These are phyloP conservation scores for Loripinus fragilis DNA, from an alignment of 2,888 invertebrate genomes.

Conservation along the genomic window DNA sequence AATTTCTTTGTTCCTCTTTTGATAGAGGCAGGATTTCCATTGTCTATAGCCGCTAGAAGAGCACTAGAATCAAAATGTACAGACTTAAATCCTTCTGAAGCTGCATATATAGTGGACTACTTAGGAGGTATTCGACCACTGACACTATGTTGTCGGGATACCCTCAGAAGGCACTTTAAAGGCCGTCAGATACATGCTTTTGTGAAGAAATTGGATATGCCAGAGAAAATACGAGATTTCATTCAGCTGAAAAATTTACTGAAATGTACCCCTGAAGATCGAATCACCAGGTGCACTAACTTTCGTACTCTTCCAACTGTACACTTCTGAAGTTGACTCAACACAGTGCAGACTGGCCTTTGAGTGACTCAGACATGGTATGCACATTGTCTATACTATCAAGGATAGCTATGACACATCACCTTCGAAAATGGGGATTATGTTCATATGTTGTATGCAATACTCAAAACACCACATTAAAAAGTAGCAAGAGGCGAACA, in stretches of 20 bases:
- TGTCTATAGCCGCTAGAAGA: not conserved
- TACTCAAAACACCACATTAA: too few species aligned
- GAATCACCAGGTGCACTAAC: too few species aligned
- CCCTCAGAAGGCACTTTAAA: not conserved
- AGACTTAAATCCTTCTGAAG: not conserved
- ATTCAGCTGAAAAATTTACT: not conserved
- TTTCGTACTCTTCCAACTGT: too few species aligned
- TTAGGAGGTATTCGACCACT: not conserved
- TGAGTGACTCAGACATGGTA: too few species aligned
- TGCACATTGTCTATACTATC: too few species aligned
- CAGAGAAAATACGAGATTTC: not conserved
- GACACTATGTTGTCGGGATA: not conserved
- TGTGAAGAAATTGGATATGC: not conserved
- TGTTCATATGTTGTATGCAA: too few species aligned
- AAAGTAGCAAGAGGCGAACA: too few species aligned
- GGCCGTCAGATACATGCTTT: not conserved
- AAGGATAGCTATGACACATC: too few species aligned
- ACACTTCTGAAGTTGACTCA: too few species aligned
- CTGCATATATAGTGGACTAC: not conserved
- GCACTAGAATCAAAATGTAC: not conserved
- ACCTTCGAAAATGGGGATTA: too few species aligned
- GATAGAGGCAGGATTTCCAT: not conserved
- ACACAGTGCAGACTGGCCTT: too few species aligned
- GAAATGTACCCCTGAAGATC: not conserved
- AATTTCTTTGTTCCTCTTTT: conserved; percentile 1